Evolutionary conservation across 2,797 vertebrate genomes (phyloP).

Genomic region (Avahi laniger): DNA sequence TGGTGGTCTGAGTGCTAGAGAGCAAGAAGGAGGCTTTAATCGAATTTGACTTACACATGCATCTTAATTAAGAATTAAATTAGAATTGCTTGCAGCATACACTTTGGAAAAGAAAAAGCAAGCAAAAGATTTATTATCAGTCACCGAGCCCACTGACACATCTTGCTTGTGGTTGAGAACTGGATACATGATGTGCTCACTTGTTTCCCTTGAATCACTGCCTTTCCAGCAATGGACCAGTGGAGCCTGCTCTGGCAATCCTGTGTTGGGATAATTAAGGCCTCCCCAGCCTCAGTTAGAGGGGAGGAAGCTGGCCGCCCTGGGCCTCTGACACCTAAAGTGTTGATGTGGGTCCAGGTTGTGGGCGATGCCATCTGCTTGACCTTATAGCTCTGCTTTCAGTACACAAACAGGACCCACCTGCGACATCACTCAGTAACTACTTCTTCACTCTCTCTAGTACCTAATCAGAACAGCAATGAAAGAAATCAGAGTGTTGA

Average conservation of each 20-base stretch:
- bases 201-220: background rate
- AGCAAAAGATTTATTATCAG: background rate
- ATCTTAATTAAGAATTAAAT: conserved; percentile 71
- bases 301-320: background rate
- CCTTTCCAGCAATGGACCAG: background rate
- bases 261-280: background rate
- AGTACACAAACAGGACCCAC: background rate
- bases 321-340: background rate
- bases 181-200: background rate
- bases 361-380: background rate
- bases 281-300: background rate
- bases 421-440: background rate
- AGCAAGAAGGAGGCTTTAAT: conserved; percentile 42
- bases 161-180: background rate
- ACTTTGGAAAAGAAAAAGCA: conserved; percentile 34
- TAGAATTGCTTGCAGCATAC: conserved; percentile 45
- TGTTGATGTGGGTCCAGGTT: background rate
- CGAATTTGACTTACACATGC: conserved; percentile 62
- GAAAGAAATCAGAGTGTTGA: background rate
- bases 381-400: background rate
- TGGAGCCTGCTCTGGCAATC: background rate
- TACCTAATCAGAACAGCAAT: background rate
- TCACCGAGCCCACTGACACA: background rate
- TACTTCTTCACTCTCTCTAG: background rate
- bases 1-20: background rate